A percentile compares a stretch with the other conserved stretches of the same genome.
phyloP scores from a whole-genome alignment of 2,113 vertebrate species.

The Rostratula benghalensis region DNA sequence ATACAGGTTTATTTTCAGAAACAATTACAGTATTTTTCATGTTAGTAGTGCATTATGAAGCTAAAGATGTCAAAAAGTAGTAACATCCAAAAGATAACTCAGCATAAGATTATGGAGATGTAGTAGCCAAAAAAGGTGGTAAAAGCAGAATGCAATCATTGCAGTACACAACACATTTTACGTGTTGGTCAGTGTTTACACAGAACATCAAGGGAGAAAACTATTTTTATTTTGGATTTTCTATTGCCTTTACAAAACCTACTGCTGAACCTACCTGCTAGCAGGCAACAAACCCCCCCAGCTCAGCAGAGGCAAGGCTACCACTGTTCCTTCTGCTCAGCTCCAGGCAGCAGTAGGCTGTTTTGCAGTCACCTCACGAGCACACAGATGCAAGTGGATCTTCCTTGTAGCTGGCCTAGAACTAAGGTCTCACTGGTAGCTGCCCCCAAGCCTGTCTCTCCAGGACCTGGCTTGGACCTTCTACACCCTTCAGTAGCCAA shows the following conservation, averaged over 20 bases:
- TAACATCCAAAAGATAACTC: neutral
- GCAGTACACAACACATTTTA: neutral
- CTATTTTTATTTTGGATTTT: neutral
- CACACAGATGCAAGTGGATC: neutral
- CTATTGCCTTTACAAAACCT: neutral
- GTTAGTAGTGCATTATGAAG: neutral
- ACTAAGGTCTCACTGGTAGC: neutral
- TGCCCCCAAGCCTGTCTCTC: neutral
- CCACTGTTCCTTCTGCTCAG: fast-evolving
- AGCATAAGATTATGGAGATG: neutral
- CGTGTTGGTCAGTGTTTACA: neutral
- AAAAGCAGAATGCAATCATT: neutral
- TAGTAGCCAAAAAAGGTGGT: neutral
- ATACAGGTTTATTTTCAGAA: neutral
- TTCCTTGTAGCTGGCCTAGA: neutral
- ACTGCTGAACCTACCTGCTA: neutral
- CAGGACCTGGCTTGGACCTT: neutral
- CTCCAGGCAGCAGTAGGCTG: neutral
- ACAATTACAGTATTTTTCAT: neutral
- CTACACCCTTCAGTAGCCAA: neutral
- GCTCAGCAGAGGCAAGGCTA: neutral
- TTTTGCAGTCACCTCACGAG: neutral
- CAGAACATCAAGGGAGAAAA: neutral
- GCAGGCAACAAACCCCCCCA: neutral
- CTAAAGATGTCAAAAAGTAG: neutral